A percentile compares a stretch with the other conserved stretches of the same genome.
Evolutionary conservation across 2,888 invertebrate genomes (phyloP).

Genomic region (Scaptomyza tumidula): DNA sequence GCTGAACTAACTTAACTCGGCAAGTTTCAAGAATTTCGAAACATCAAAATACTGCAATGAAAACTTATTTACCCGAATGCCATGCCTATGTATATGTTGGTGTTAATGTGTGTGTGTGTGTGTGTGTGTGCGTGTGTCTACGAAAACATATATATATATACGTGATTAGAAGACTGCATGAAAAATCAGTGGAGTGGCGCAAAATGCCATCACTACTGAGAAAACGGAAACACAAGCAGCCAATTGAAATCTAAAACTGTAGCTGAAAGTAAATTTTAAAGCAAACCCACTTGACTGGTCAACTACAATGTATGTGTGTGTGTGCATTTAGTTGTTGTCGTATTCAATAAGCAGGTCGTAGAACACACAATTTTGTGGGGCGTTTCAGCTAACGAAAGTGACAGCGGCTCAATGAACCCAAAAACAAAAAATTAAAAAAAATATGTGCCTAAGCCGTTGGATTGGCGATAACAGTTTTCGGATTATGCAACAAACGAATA

Average conservation of each 20-base stretch:
- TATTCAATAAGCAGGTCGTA: slow-evolving; percentile 36
- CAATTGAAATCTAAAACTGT: slow-evolving; percentile 58
- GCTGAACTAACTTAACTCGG: slow-evolving; percentile 71
- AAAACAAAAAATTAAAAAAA: not conserved
- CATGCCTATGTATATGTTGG: slow-evolving; percentile 25
- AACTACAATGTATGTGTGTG: slow-evolving; percentile 11
- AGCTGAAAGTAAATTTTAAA: slow-evolving; percentile 44
- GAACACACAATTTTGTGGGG: slow-evolving; percentile 33
- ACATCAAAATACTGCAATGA: slow-evolving; percentile 70
- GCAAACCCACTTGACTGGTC: slow-evolving; percentile 51
- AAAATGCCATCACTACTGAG: slow-evolving; percentile 48
- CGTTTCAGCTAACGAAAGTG: slow-evolving; percentile 45
- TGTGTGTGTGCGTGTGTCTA: not conserved
- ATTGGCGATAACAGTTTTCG: slow-evolving; percentile 25
- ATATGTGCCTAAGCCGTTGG: not conserved
- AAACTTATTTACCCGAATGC: slow-evolving; percentile 59
- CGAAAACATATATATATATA: not conserved
- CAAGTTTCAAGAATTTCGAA: slow-evolving; percentile 76
- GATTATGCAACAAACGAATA: slow-evolving; percentile 40
- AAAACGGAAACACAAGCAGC: slow-evolving; percentile 56
- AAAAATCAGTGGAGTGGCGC: slow-evolving; percentile 67
- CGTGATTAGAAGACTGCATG: slow-evolving; percentile 42
- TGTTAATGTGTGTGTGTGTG: not conserved
- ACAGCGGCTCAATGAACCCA: slow-evolving; percentile 51
- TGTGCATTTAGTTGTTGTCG: slow-evolving; percentile 23